These are phyloP conservation scores for Trinorchestia longiramus DNA, from an alignment of 1,140 invertebrate species.

Conservation along the genomic window DNA sequence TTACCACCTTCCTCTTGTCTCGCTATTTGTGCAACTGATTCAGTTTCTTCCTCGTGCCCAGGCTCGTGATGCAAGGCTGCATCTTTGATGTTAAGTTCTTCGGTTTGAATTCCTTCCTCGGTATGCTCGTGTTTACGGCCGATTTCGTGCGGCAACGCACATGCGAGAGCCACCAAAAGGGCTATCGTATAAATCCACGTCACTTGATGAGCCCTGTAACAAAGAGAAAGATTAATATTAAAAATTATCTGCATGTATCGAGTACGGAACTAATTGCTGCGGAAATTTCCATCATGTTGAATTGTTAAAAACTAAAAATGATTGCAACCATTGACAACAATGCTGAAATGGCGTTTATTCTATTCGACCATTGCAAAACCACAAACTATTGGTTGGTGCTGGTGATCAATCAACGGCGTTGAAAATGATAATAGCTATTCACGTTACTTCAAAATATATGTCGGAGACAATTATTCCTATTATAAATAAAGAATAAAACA, in stretches of 20 bases:
- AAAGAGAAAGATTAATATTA: neutral
- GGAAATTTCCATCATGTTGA: neutral
- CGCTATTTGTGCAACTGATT: neutral
- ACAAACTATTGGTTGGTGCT: neutral
- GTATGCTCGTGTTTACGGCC: neutral
- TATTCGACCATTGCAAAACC: neutral
- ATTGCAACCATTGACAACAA: neutral
- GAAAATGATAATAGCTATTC: neutral
- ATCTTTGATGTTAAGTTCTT: neutral
- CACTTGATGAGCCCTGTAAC: neutral
- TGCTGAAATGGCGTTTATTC: neutral
- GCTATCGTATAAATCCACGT: neutral
- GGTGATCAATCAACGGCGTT: neutral
- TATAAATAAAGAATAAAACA: neutral
- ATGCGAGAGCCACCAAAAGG: neutral
- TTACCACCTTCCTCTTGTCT: neutral
- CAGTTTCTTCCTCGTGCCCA: neutral
- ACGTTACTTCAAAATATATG: neutral
- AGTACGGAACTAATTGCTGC: neutral
- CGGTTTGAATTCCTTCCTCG: neutral
- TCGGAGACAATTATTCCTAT: neutral
- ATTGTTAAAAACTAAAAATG: neutral
- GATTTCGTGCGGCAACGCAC: neutral
- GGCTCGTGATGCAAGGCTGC: slow-evolving; percentile 6
- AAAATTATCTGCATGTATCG: neutral